These are phyloP conservation scores for Phylloscopus trochiloides DNA, from an alignment of 2,113 vertebrate genomes.

Conservation along the genomic window DNA sequence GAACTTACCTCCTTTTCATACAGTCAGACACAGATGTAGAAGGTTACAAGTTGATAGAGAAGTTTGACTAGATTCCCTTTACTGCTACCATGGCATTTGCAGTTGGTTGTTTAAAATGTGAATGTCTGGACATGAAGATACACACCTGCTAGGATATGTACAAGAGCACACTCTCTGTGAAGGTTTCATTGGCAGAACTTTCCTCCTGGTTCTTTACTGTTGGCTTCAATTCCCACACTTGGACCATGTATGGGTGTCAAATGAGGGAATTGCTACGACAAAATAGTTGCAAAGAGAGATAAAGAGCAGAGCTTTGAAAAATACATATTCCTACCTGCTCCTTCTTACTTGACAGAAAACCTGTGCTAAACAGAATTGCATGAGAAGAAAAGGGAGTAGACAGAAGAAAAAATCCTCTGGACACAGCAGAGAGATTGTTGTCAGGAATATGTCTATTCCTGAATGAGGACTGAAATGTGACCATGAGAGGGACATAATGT, in stretches of 20 bases:
- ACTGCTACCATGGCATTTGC: background rate
- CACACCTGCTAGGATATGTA: background rate
- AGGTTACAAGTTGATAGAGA: background rate
- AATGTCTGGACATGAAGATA: background rate
- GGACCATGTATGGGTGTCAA: background rate
- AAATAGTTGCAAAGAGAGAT: background rate
- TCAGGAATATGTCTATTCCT: background rate
- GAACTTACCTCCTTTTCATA: background rate
- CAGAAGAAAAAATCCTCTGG: background rate
- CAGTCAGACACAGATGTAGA: background rate
- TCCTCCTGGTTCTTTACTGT: background rate
- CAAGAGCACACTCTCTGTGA: background rate
- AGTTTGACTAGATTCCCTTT: background rate
- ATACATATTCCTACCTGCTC: background rate
- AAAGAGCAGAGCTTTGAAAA: background rate
- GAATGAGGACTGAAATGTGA: background rate
- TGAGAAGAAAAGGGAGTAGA: background rate
- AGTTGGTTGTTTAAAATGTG: background rate
- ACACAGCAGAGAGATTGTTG: background rate
- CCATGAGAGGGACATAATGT: background rate
- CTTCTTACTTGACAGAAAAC: constrained; percentile 2
- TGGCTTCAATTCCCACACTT: background rate
- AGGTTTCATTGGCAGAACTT: background rate
- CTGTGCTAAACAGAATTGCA: background rate
- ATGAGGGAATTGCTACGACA: background rate